Percentiles rank a stretch among this genome's conserved stretches.
Conservation (phyloP, 2,113 vertebrate genomes). For the Lampris incognitus region DNA sequence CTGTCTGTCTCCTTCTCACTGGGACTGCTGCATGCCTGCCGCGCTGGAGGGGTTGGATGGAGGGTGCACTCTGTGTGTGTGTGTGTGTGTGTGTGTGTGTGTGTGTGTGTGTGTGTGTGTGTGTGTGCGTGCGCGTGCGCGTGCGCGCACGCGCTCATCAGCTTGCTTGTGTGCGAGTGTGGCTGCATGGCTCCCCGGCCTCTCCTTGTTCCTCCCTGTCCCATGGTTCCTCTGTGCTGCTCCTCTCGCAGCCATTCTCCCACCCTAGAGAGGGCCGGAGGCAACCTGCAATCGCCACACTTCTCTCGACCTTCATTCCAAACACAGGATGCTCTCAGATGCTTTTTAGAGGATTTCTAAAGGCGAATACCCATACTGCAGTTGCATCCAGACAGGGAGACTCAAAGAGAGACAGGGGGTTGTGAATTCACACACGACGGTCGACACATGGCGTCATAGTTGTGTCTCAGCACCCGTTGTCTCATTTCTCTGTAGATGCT, state of each 20-base stretch:
- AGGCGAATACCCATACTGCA: background rate
- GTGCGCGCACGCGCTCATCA: constrained; percentile 8
- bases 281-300: constrained; percentile 24
- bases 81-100: constrained; percentile 30
- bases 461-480: constrained; percentile 29
- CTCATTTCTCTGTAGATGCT: constrained; percentile 51
- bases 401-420: constrained; percentile 61
- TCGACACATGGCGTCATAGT: constrained; percentile 4
- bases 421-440: constrained; percentile 29
- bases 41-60: constrained; percentile 56
- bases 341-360: no score
- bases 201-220: constrained; percentile 51
- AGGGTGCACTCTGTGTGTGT: constrained; percentile 27
- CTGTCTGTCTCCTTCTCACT: constrained; percentile 74
- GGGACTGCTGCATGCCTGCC: constrained; percentile 76
- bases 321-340: background rate
- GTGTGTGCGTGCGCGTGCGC: constrained; percentile 4
- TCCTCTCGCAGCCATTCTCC: constrained; percentile 23
- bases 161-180: background rate
- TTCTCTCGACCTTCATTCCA: background rate
- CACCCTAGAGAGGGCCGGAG: constrained; percentile 20
- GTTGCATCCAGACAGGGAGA: constrained; percentile 35
- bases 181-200: constrained; percentile 64
- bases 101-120: constrained; percentile 25
- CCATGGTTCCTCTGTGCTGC: constrained; percentile 61